Conservation (phyloP, 2,888 invertebrate genomes). For the Flexamia atlantica region DNA sequence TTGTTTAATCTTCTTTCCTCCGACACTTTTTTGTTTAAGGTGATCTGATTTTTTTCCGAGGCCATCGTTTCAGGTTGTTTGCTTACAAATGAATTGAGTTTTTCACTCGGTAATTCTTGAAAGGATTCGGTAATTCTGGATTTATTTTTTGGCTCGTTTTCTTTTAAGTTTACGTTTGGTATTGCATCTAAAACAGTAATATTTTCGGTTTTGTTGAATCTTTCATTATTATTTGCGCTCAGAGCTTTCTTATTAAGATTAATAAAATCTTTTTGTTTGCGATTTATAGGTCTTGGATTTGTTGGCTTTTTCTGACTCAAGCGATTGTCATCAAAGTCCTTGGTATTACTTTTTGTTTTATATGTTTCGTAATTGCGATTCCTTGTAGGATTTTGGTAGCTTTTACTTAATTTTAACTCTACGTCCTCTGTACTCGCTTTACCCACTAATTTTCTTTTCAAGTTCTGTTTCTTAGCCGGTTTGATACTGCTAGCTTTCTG, state of each 20-base stretch:
- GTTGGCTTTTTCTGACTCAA: neutral
- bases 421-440: neutral
- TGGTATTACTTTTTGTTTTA: neutral
- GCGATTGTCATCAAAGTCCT: neutral
- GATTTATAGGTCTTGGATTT: neutral
- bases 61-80: neutral
- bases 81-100: neutral
- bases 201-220: neutral
- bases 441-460: slow-evolving; percentile 29
- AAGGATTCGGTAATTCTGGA: too few species aligned
- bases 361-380: slow-evolving; percentile 9
- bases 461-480: slow-evolving; percentile 9
- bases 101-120: neutral
- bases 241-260: neutral
- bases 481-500: neutral
- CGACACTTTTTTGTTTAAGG: slow-evolving; percentile 16
- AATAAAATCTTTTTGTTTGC: neutral
- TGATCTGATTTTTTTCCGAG: neutral
- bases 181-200: slow-evolving; percentile 4
- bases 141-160: neutral
- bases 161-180: neutral
- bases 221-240: neutral
- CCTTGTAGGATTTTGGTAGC: neutral
- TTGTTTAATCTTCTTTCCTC: slow-evolving; percentile 16
- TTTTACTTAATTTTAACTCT: slow-evolving; percentile 37